Conservation (phyloP, 1,140 invertebrate species). For the Metopolophium dirhodum region DNA sequence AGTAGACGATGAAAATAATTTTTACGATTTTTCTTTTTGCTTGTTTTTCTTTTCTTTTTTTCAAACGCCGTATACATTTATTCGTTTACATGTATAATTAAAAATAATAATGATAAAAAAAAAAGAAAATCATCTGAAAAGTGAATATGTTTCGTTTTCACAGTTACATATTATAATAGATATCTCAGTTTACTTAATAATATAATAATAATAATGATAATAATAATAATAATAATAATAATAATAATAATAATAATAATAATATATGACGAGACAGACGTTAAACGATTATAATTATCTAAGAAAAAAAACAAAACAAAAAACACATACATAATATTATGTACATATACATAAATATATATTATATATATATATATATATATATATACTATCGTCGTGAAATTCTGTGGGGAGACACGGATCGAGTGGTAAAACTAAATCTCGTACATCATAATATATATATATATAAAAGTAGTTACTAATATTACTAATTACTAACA, state of each 20-base stretch:
- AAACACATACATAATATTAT: no score
- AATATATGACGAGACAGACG: neutral
- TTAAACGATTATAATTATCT: neutral
- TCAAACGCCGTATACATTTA: constrained; percentile 5
- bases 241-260: no score
- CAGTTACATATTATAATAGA: neutral
- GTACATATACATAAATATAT: no score
- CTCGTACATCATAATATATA: neutral
- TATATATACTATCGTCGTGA: no score
- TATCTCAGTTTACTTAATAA: constrained; percentile 2
- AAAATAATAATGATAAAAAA: neutral
- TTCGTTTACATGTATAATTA: neutral
- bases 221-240: no score
- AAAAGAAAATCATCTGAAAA: neutral
- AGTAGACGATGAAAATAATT: neutral
- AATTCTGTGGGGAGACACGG: neutral
- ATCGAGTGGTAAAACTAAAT: neutral
- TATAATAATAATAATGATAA: neutral
- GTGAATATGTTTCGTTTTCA: neutral
- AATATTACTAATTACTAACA: neutral
- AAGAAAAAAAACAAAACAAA: neutral
- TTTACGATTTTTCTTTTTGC: neutral
- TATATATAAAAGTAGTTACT: neutral
- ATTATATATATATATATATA: no score
- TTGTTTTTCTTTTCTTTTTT: neutral